A percentile compares a stretch with the other conserved stretches of the same genome.
These are phyloP conservation scores for Drosophila kepulauana DNA, from an alignment of 1,140 invertebrate genomes.

Conservation along the genomic window DNA sequence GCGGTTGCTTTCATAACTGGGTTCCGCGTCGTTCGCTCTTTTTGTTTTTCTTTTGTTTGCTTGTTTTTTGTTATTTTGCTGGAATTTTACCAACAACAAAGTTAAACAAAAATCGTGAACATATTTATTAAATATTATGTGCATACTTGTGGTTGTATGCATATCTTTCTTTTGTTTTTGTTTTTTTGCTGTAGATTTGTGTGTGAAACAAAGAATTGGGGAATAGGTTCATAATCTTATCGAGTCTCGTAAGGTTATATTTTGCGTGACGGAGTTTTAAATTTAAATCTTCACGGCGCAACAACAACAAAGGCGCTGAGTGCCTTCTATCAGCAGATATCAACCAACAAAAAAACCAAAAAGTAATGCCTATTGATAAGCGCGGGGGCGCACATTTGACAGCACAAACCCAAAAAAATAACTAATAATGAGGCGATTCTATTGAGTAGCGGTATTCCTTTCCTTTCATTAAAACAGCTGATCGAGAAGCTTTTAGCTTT, in stretches of 20 bases:
- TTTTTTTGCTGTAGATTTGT: background rate
- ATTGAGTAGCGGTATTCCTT: conserved; percentile 4
- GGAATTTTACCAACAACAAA: background rate
- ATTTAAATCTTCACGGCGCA: conserved; percentile 24
- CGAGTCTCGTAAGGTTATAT: conserved; percentile 7
- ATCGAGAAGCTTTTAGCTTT: background rate
- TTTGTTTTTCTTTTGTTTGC: background rate
- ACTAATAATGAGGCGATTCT: conserved; percentile 15
- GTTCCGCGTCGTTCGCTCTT: background rate
- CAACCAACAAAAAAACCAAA: conserved; percentile 2
- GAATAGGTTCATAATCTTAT: conserved; percentile 36
- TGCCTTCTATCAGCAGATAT: conserved; percentile 38
- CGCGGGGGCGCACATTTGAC: conserved; percentile 13
- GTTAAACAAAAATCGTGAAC: background rate
- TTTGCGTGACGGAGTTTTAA: conserved; percentile 30
- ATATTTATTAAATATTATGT: conserved; percentile 1
- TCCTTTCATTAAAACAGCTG: conserved; percentile 1
- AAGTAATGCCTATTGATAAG: conserved; percentile 39
- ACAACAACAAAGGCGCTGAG: background rate
- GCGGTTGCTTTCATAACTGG: conserved; percentile 19
- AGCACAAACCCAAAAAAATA: background rate
- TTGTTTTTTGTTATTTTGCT: background rate
- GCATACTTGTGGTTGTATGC: background rate
- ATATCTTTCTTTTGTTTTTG: background rate
- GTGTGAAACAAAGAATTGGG: conserved; percentile 14